Base-by-base conservation (phyloP, 2,797 vertebrate genomes). In the Anisognathus igniventris region DNA sequence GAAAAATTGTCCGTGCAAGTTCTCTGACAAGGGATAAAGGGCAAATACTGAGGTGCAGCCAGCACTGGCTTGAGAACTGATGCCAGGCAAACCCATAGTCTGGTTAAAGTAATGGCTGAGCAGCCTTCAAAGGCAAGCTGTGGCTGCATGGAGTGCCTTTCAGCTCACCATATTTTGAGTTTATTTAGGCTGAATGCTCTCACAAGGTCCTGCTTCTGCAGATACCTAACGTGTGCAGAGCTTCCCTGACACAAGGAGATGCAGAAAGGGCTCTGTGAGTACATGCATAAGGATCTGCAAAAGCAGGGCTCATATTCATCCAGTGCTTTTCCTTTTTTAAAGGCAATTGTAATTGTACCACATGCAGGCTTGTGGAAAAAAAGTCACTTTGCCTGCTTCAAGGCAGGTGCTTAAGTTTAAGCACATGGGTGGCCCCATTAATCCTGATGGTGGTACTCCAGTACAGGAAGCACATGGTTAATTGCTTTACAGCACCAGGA, bases 391-490 rank as follows among this genome's bases (percentile, higher is more conserved):
- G 39, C 90, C 92, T 87, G 89, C 86, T 89, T 53, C 64, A 51
- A 79, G 79, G 85, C 62, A 86, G 62, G 74, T 81, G 89, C 88
- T 88, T 90, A 95, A 94, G 90, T 96, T 95, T 86, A 95, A 95
- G 90, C 76, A 90, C 88, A 75, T 95, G 94, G 85, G 73, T 91
- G 85, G 58, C 91, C 71, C 75, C 47, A 6, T 82, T 83, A 62
- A 44, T 87, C 35, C 45, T 39, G 37, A 74, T 0, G 0, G 68
- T 68, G 56, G 39, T 71, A 33, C 58, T 94, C 66, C 67, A 51
- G 17, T 64, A 57, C 4, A 8, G 62, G 51, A 84, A 88, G 60
- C 56, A 75, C 14, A 18, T 54, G 37, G 33, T 82, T 91, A 61
- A 87, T 42, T 90, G 73, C 39, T 89, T 82, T 62, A 54, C 74